Percentiles rank a stretch among this genome's conserved stretches.
Conservation (phyloP, 2,797 vertebrate species). For the Spea hammondii region DNA sequence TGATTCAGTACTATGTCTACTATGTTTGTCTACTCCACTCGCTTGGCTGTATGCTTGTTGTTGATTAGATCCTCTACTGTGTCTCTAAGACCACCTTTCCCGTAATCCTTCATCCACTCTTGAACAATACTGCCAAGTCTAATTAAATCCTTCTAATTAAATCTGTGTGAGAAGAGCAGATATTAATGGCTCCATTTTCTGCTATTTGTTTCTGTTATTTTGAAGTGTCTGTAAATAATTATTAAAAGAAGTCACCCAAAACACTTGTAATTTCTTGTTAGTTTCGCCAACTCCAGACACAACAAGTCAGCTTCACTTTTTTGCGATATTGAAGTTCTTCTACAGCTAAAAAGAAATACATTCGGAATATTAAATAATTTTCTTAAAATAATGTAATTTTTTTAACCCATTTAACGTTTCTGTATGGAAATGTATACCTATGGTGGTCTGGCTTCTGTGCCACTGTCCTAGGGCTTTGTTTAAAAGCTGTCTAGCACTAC, state of each 20-base stretch:
- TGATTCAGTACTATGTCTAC: not conserved
- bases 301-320: too few species aligned
- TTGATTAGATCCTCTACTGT: not conserved
- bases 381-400: too few species aligned
- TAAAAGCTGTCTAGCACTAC: too few species aligned
- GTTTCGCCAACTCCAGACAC: too few species aligned
- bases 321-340: too few species aligned
- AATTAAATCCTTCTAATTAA: slow-evolving; percentile 76
- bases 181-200: slow-evolving; percentile 70
- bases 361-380: too few species aligned
- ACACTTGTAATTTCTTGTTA: slow-evolving; percentile 1
- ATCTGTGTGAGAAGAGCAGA: slow-evolving; percentile 65
- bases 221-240: slow-evolving; percentile 67
- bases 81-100: slow-evolving; percentile 11
- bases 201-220: slow-evolving; percentile 70
- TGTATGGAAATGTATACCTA: too few species aligned
- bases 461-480: too few species aligned
- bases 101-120: slow-evolving; percentile 19
- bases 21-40: not conserved
- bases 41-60: not conserved
- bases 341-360: too few species aligned
- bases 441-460: too few species aligned
- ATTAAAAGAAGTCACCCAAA: slow-evolving; percentile 20
- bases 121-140: slow-evolving; percentile 57
- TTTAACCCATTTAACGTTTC: too few species aligned